A percentile compares a stretch with the other conserved stretches of the same genome.
Conservation (phyloP, 1,140 invertebrate species). For the Condylostylus longicornis region DNA sequence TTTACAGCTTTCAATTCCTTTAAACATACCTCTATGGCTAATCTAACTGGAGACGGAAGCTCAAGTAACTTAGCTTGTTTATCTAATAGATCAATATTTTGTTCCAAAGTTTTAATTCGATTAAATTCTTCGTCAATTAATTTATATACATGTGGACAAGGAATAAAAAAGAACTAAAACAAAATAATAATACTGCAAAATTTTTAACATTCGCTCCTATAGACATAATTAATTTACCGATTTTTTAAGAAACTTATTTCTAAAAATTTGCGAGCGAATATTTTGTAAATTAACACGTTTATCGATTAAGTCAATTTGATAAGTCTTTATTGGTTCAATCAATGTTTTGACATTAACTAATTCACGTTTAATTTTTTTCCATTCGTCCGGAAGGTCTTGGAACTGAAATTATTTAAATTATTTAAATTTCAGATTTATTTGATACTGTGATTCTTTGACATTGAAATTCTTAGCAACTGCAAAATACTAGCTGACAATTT, state of each 20-base stretch:
- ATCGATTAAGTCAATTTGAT: conserved; percentile 44
- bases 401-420: conserved; percentile 24
- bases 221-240: conserved; percentile 15
- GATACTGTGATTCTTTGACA: neutral
- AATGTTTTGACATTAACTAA: conserved; percentile 71
- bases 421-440: neutral
- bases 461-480: neutral
- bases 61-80: conserved; percentile 73
- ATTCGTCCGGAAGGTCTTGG: conserved; percentile 70
- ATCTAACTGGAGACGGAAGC: conserved; percentile 66
- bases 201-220: too few species aligned
- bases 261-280: conserved; percentile 56
- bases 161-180: conserved; percentile 48
- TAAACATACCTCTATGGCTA: conserved; percentile 53
- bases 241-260: conserved; percentile 52
- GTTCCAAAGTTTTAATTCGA: conserved; percentile 53
- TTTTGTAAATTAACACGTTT: conserved; percentile 60
- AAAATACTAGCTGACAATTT: neutral
- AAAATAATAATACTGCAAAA: neutral
- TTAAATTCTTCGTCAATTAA: conserved; percentile 56
- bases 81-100: conserved; percentile 48
- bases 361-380: conserved; percentile 73
- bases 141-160: conserved; percentile 57
- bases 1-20: conserved; percentile 66
- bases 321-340: conserved; percentile 59